These are phyloP conservation scores for Macrobrachium nipponense DNA, from an alignment of 1,140 invertebrate species.

Conservation along the genomic window DNA sequence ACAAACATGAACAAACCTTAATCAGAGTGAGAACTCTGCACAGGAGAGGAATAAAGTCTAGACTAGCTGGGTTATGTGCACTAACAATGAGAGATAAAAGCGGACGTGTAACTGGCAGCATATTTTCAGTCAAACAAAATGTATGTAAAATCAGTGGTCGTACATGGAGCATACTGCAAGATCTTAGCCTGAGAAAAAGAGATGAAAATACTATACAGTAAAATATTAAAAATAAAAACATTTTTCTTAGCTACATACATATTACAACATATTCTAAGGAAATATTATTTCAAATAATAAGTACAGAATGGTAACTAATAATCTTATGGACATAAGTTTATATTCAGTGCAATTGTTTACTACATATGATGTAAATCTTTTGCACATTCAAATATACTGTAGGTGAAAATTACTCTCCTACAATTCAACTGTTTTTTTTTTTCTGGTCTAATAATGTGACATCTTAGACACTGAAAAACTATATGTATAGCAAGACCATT, in stretches of 20 bases:
- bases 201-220: not conserved
- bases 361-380: no score
- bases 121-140: conserved; percentile 53
- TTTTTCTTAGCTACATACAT: not conserved
- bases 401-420: no score
- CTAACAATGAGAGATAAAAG: conserved; percentile 41
- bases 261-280: no score
- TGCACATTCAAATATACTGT: no score
- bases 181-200: conserved; percentile 28
- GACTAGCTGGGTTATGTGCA: not conserved
- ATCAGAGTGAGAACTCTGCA: conserved; percentile 42
- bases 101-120: conserved; percentile 25
- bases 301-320: no score
- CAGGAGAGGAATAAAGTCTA: conserved; percentile 47
- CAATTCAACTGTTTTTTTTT: no score
- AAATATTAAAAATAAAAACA: not conserved
- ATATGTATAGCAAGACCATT: no score
- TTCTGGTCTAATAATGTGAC: no score
- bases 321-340: no score
- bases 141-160: conserved; percentile 55
- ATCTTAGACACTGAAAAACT: no score
- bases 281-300: no score
- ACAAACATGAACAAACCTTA: conserved; percentile 32
- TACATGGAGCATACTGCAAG: conserved; percentile 38
- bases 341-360: no score